These are phyloP conservation scores for Seira ritae DNA, from an alignment of 2,888 invertebrate genomes.

Conservation along the genomic window DNA sequence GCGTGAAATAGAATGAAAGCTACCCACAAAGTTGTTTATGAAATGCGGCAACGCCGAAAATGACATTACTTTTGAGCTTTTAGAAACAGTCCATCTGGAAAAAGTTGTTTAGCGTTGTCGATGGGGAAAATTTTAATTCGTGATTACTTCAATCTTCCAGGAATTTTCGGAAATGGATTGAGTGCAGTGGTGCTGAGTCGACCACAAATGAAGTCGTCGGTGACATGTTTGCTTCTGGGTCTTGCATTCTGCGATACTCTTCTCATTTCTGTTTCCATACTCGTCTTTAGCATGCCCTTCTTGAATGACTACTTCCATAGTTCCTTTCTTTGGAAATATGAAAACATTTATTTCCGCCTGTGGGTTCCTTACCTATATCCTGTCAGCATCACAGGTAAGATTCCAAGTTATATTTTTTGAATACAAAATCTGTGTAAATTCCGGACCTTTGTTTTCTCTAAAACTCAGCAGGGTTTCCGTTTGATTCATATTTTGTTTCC, in stretches of 20 bases:
- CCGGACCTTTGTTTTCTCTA: no score
- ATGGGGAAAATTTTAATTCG: no score
- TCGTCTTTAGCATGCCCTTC: conserved; percentile 91
- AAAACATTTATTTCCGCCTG: conserved; percentile 70
- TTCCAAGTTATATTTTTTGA: not conserved
- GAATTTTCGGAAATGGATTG: conserved; percentile 92
- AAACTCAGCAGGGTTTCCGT: no score
- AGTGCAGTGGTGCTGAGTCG: conserved; percentile 93
- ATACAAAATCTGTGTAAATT: conserved; percentile 4
- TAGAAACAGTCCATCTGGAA: no score
- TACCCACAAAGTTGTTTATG: no score
- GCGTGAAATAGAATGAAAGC: no score
- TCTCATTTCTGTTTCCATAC: conserved; percentile 89
- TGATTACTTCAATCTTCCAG: conserved; percentile 79
- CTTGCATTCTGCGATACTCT: conserved; percentile 95
- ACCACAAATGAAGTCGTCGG: conserved; percentile 96
- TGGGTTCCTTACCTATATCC: conserved; percentile 72
- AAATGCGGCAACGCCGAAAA: not conserved
- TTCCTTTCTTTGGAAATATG: conserved; percentile 67
- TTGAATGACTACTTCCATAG: conserved; percentile 87
- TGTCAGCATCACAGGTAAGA: conserved; percentile 71
- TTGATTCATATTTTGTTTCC: no score
- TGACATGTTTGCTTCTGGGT: conserved; percentile 95
- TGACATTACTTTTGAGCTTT: not conserved
- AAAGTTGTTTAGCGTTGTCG: no score